Conservation (phyloP, 2,888 invertebrate species). For the Chloromyia formosa region DNA sequence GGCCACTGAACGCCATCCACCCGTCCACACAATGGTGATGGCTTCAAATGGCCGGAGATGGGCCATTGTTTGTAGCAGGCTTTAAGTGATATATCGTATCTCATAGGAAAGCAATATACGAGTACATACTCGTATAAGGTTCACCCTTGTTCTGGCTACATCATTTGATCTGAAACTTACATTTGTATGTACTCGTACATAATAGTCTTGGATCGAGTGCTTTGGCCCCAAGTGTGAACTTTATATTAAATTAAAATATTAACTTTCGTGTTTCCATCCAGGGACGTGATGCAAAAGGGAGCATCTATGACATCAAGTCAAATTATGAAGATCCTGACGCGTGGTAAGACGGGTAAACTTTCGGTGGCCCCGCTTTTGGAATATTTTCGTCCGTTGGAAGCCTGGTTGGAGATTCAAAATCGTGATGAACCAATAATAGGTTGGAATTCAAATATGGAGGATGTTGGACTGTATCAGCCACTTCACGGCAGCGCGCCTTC, state of each 20-base stretch:
- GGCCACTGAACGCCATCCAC: too few relatives aligned
- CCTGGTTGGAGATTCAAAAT: conserved; percentile 82
- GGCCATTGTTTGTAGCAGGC: too few relatives aligned
- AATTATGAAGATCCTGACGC: conserved; percentile 75
- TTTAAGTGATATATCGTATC: not conserved
- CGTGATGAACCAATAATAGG: conserved; percentile 76
- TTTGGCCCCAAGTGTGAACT: too few relatives aligned
- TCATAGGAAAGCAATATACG: too few relatives aligned
- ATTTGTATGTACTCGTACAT: too few relatives aligned
- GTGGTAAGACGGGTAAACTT: conserved; percentile 75
- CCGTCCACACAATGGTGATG: too few relatives aligned
- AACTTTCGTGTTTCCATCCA: conserved; percentile 58
- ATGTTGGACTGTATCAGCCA: conserved; percentile 68
- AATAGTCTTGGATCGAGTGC: too few relatives aligned
- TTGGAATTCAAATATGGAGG: conserved; percentile 76
- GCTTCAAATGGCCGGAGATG: too few relatives aligned
- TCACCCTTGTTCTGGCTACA: too few relatives aligned
- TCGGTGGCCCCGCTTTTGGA: conserved; percentile 80
- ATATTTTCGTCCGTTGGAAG: conserved; percentile 82
- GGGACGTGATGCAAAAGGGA: conserved; percentile 75
- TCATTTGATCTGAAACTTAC: too few relatives aligned
- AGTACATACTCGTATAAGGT: too few relatives aligned
- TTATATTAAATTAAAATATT: not conserved
- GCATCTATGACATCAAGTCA: conserved; percentile 76
- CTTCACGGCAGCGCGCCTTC: conserved; percentile 31